Conservation (phyloP, 2,113 vertebrate species). For the Callospermophilus lateralis region DNA sequence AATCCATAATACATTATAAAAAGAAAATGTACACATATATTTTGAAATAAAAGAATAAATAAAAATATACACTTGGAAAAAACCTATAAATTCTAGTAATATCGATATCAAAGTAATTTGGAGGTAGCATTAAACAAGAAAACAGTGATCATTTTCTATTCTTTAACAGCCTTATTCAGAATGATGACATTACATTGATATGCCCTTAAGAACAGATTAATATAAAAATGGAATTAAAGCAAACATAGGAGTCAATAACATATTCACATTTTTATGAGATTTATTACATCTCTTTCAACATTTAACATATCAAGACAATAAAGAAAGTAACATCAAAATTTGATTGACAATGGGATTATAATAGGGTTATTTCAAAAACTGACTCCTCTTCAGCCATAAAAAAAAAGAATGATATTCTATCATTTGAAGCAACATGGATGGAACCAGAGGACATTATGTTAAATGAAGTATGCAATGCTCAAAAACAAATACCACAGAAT, state of each 20-base stretch:
- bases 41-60: not conserved
- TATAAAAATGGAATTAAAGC: not conserved
- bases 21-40: not conserved
- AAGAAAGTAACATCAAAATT: not conserved
- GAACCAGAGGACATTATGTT: not conserved
- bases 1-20: not conserved
- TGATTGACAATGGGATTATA: not conserved
- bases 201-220: not conserved
- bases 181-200: not conserved
- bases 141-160: not conserved
- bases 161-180: not conserved
- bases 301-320: not conserved
- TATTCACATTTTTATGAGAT: not conserved
- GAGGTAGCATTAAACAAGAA: not conserved
- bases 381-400: not conserved
- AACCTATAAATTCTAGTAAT: not conserved
- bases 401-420: not conserved
- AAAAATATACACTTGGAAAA: not conserved
- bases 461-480: too few species aligned
- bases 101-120: not conserved
- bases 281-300: not conserved
- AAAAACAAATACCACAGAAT: too few species aligned
- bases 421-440: not conserved
- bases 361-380: not conserved
- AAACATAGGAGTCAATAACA: not conserved